phyloP scores from a whole-genome alignment of 2,888 invertebrate species.

The Catocala fraxini region DNA sequence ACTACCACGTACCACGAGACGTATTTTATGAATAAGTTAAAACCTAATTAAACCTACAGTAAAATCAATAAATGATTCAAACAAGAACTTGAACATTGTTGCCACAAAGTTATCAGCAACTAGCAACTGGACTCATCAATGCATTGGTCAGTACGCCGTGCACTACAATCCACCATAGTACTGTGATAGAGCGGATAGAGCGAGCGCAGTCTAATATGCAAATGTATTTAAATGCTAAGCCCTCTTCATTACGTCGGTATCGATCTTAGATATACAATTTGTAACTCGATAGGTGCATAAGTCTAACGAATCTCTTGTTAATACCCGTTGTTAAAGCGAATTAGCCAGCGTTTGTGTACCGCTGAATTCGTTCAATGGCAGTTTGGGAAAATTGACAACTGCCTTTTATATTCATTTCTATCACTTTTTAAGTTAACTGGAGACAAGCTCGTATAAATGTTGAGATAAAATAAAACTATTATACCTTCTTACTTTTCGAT shows the following conservation, averaged over 20 bases:
- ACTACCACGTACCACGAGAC: too few species aligned
- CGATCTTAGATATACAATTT: constrained; percentile 87
- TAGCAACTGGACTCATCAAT: constrained; percentile 31
- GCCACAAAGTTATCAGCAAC: constrained; percentile 16
- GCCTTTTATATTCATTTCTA: too few species aligned
- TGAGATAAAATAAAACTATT: too few species aligned
- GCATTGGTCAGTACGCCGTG: constrained; percentile 37
- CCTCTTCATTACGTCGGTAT: constrained; percentile 87
- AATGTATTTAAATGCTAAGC: constrained; percentile 87
- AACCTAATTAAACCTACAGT: background rate
- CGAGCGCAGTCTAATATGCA: constrained; percentile 86
- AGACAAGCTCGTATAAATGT: too few species aligned
- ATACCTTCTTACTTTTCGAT: too few species aligned
- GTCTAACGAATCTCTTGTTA: constrained; percentile 77
- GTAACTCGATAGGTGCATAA: constrained; percentile 83
- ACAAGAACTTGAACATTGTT: constrained; percentile 19
- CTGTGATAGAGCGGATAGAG: constrained; percentile 66
- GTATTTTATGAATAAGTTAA: background rate
- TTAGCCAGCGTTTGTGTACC: constrained; percentile 30
- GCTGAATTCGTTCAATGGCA: constrained; percentile 10
- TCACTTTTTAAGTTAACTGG: too few species aligned
- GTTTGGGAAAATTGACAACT: constrained; percentile 19
- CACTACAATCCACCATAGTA: constrained; percentile 22
- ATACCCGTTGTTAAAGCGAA: constrained; percentile 52
- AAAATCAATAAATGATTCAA: constrained; percentile 11